A percentile compares a stretch with the other conserved stretches of the same genome.
Evolutionary conservation across 2,113 vertebrate genomes (phyloP).

Genomic region (Ovis canadensis): DNA sequence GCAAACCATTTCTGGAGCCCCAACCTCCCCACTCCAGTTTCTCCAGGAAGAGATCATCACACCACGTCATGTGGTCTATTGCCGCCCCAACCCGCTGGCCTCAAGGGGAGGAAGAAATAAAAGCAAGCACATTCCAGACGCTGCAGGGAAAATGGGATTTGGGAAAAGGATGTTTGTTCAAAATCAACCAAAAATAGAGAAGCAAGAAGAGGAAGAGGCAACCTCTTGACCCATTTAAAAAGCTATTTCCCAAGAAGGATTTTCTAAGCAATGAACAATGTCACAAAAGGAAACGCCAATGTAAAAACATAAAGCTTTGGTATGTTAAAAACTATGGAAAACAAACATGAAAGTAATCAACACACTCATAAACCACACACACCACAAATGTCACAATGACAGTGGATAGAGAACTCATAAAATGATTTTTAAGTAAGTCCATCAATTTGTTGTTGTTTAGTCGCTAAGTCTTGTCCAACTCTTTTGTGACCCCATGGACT

Average conservation of each 20-base stretch:
- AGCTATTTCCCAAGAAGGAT: constrained; percentile 9
- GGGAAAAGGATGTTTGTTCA: constrained; percentile 60
- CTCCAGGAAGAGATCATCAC: not conserved
- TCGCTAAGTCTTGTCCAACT: not conserved
- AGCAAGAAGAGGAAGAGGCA: not conserved
- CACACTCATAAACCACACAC: not conserved
- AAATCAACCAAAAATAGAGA: constrained; percentile 63
- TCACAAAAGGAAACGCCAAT: not conserved
- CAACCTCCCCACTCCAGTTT: not conserved
- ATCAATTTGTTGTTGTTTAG: not conserved
- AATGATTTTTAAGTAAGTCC: not conserved
- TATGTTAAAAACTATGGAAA: not conserved
- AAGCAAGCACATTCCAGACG: constrained; percentile 37
- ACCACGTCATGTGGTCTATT: not conserved
- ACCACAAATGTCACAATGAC: not conserved
- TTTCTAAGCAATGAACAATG: not conserved
- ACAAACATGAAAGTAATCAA: not conserved
- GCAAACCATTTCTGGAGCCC: not conserved
- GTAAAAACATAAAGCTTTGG: not conserved
- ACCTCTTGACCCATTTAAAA: constrained; percentile 34
- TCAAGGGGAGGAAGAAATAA: not conserved
- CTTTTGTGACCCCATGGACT: not conserved
- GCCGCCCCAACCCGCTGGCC: not conserved
- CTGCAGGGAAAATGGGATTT: constrained; percentile 15
- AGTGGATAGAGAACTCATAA: not conserved